Evolutionary conservation across 2,113 vertebrate genomes (phyloP).

Genomic region (Ginglymostoma cirratum): DNA sequence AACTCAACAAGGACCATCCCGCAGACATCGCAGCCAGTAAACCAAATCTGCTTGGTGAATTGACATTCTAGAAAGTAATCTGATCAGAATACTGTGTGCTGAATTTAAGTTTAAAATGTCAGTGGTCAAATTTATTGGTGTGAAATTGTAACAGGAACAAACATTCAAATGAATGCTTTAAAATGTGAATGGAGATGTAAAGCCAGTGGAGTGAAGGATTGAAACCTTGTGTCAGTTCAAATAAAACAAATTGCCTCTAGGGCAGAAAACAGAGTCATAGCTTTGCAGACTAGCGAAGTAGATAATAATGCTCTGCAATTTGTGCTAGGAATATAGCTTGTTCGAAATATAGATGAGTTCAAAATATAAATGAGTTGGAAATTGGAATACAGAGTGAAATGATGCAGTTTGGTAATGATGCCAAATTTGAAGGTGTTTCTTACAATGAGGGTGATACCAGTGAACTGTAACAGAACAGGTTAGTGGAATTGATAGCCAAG

Average conservation of each 20-base stretch:
- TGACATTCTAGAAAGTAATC: neutral
- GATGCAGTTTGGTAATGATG: neutral
- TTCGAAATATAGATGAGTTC: neutral
- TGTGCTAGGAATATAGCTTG: neutral
- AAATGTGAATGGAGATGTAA: neutral
- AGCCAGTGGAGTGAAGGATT: neutral
- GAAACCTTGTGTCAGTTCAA: neutral
- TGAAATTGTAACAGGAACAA: neutral
- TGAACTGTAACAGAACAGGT: neutral
- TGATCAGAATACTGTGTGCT: neutral
- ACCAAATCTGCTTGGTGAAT: neutral
- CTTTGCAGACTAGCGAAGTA: neutral
- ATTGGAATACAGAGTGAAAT: neutral
- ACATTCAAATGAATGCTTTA: neutral
- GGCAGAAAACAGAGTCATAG: neutral
- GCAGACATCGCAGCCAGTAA: neutral
- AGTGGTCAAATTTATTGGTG: neutral
- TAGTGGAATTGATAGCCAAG: neutral
- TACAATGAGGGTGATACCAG: neutral
- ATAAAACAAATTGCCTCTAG: no score
- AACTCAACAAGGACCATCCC: neutral
- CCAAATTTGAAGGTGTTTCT: neutral
- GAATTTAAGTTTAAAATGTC: neutral
- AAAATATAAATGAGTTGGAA: neutral
- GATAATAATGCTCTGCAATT: neutral